A percentile compares a stretch with the other conserved stretches of the same genome.
Conservation (phyloP, 2,888 invertebrate genomes). For the Nomada lathburiana region DNA sequence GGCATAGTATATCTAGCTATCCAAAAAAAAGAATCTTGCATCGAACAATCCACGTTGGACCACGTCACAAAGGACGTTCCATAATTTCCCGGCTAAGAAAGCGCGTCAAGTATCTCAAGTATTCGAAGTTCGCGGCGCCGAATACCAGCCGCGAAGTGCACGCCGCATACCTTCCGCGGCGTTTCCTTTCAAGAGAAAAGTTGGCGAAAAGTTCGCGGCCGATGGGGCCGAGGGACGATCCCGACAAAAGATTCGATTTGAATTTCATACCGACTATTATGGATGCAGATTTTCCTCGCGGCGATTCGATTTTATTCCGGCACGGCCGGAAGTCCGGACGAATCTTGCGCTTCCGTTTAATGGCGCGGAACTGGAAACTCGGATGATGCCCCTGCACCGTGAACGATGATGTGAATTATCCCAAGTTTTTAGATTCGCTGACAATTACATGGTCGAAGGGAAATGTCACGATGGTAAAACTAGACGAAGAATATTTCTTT, state of each 20-base stretch:
- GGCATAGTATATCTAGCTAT: too few relatives aligned
- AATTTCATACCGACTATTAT: slow-evolving; percentile 63
- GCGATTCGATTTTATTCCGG: slow-evolving; percentile 38
- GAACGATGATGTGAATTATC: slow-evolving; percentile 5
- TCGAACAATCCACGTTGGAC: neutral
- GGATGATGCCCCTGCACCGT: slow-evolving; percentile 36
- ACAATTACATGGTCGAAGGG: neutral
- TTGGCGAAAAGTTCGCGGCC: slow-evolving; percentile 21
- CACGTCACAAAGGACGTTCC: slow-evolving; percentile 5
- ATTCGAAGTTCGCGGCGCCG: slow-evolving; percentile 36
- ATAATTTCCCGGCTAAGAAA: slow-evolving; percentile 30
- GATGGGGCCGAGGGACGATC: neutral
- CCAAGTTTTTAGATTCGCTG: neutral
- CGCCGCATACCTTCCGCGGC: slow-evolving; percentile 48
- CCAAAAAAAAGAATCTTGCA: neutral
- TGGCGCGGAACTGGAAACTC: slow-evolving; percentile 18
- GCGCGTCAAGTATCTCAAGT: slow-evolving; percentile 38
- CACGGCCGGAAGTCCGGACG: slow-evolving; percentile 4
- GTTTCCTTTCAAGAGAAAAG: slow-evolving; percentile 45
- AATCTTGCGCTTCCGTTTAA: slow-evolving; percentile 16
- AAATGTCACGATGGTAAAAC: too few relatives aligned
- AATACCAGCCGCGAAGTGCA: slow-evolving; percentile 41
- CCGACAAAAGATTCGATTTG: slow-evolving; percentile 55
- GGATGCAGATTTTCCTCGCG: slow-evolving; percentile 48
- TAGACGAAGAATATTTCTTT: too few relatives aligned